These are phyloP conservation scores for Polymixis flavicincta DNA, from an alignment of 2,888 invertebrate species.

Conservation along the genomic window DNA sequence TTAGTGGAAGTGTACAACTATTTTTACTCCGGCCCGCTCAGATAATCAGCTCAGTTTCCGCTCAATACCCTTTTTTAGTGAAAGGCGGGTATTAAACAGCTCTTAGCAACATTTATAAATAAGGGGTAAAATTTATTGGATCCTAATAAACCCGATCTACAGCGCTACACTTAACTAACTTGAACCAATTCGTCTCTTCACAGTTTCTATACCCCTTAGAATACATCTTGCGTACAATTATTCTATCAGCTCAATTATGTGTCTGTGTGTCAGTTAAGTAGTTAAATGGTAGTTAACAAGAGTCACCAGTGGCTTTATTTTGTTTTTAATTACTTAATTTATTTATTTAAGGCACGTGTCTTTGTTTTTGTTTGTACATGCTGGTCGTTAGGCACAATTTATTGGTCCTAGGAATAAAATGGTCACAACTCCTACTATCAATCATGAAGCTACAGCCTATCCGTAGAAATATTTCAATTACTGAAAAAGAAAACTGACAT, in stretches of 20 bases:
- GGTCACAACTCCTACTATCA: too few species aligned
- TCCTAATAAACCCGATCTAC: neutral
- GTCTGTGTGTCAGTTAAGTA: constrained; percentile 22
- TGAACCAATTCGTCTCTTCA: neutral
- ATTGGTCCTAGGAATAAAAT: neutral
- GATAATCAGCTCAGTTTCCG: too few species aligned
- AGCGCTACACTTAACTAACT: neutral
- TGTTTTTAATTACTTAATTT: constrained; percentile 43
- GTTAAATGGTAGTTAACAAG: constrained; percentile 23
- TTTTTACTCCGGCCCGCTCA: too few species aligned
- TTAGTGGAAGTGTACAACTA: too few species aligned
- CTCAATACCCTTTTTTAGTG: too few species aligned
- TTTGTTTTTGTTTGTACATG: neutral
- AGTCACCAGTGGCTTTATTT: constrained; percentile 13
- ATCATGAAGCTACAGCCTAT: too few species aligned
- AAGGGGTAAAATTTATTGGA: too few species aligned
- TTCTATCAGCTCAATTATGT: constrained; percentile 54
- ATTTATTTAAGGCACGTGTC: neutral
- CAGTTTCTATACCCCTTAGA: neutral
- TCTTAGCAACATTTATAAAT: too few species aligned
- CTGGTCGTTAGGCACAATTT: neutral
- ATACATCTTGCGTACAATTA: constrained; percentile 40
- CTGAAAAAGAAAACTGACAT: too few species aligned
- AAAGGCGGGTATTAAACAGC: too few species aligned
- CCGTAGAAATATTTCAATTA: too few species aligned